These are phyloP conservation scores for Aphis gossypii DNA, from an alignment of 1,140 invertebrate species.

Conservation along the genomic window DNA sequence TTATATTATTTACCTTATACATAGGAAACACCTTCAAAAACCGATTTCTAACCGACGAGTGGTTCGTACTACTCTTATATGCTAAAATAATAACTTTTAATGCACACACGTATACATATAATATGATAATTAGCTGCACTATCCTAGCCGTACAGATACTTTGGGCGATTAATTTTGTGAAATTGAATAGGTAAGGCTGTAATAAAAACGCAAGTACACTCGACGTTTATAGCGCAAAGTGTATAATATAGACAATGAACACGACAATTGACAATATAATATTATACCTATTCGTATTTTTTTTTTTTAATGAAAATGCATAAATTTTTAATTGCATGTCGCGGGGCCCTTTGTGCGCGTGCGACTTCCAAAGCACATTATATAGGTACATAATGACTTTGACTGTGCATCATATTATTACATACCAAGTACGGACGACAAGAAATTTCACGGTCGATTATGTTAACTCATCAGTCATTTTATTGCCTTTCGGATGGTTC, in stretches of 20 bases:
- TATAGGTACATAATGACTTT: neutral
- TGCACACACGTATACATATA: too few species aligned
- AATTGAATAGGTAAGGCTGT: neutral
- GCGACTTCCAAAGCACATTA: neutral
- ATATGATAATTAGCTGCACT: neutral
- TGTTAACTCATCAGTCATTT: slow-evolving; percentile 1
- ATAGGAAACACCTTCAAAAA: neutral
- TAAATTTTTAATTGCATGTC: neutral
- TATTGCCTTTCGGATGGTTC: neutral
- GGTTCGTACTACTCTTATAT: too few species aligned
- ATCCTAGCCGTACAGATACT: neutral
- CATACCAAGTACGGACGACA: neutral
- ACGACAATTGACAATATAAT: neutral
- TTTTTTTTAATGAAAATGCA: neutral
- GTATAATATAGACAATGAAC: neutral
- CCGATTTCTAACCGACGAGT: neutral
- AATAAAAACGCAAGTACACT: neutral
- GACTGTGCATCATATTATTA: neutral
- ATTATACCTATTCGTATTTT: neutral
- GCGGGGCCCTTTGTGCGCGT: neutral
- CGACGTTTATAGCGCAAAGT: neutral
- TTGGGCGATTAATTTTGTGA: neutral
- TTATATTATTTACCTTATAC: neutral
- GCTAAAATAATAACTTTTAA: too few species aligned
- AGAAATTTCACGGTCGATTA: slow-evolving; percentile 3